Evolutionary conservation across 2,113 vertebrate genomes (phyloP).

Genomic region (Ceyx melanurus): DNA sequence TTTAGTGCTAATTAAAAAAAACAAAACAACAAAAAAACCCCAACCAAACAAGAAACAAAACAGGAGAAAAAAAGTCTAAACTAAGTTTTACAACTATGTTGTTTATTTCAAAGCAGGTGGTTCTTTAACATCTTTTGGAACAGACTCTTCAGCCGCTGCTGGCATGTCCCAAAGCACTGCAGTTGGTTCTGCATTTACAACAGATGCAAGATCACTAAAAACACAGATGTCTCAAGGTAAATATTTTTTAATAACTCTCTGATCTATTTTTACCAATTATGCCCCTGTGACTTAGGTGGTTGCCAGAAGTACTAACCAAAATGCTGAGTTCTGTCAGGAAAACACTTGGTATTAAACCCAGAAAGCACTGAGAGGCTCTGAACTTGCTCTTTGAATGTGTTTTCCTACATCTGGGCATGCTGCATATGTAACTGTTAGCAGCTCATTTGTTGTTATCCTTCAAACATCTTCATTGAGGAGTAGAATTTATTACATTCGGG

Average conservation of each 20-base stretch:
- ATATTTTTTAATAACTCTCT: not conserved
- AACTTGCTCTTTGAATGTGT: not conserved
- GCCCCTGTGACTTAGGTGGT: not conserved
- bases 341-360: not conserved
- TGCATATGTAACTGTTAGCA: not conserved
- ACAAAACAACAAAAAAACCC: too few species aligned
- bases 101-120: conserved; percentile 78
- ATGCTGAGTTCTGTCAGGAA: not conserved
- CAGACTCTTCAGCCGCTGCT: conserved; percentile 73
- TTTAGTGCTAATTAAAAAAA: not conserved
- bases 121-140: conserved; percentile 83
- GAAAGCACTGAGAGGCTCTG: not conserved
- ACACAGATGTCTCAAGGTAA: conserved; percentile 84
- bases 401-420: not conserved
- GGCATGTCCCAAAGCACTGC: conserved; percentile 78
- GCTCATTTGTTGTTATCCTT: not conserved
- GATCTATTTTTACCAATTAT: not conserved
- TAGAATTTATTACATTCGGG: not conserved
- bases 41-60: not conserved
- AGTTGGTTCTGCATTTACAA: conserved; percentile 77
- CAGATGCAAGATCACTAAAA: conserved; percentile 81
- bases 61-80: not conserved
- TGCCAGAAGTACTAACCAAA: not conserved
- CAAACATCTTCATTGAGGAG: not conserved
- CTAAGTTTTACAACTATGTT: not conserved